Conservation (phyloP, 2,797 vertebrate genomes). For the Caiman crocodilus region DNA sequence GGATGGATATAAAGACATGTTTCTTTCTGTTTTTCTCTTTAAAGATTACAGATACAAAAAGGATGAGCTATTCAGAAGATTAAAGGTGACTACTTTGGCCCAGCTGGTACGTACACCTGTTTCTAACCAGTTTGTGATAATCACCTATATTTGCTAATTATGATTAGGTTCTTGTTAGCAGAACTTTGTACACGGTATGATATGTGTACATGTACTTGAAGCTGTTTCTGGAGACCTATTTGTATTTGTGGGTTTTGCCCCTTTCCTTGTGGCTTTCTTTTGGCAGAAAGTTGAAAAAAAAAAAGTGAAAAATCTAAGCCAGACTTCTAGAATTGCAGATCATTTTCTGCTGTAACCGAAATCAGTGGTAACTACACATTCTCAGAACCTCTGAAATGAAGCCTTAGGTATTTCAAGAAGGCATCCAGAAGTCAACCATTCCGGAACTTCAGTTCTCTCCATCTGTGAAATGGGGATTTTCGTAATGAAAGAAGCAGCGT, state of each 20-base stretch:
- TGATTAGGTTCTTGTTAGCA: background rate
- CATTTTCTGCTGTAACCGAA: background rate
- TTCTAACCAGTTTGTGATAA: background rate
- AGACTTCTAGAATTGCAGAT: background rate
- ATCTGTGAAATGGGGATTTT: background rate
- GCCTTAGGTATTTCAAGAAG: background rate
- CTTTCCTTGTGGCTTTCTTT: background rate
- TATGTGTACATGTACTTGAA: accelerated
- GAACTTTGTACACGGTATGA: background rate
- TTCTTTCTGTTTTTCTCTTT: constrained; percentile 51
- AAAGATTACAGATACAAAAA: constrained; percentile 95
- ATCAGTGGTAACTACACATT: background rate
- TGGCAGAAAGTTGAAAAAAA: background rate
- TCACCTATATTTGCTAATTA: background rate
- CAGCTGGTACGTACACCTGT: constrained; percentile 87
- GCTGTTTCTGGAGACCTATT: background rate
- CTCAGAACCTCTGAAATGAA: background rate
- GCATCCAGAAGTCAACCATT: background rate
- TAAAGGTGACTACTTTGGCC: constrained; percentile 95
- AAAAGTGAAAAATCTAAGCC: background rate
- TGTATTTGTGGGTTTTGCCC: background rate
- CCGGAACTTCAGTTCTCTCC: background rate
- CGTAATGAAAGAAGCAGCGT: background rate
- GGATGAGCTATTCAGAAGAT: constrained; percentile 94
- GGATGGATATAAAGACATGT: background rate